Base-by-base conservation (phyloP, 2,888 invertebrate genomes). In the Coelopa pilipes region DNA sequence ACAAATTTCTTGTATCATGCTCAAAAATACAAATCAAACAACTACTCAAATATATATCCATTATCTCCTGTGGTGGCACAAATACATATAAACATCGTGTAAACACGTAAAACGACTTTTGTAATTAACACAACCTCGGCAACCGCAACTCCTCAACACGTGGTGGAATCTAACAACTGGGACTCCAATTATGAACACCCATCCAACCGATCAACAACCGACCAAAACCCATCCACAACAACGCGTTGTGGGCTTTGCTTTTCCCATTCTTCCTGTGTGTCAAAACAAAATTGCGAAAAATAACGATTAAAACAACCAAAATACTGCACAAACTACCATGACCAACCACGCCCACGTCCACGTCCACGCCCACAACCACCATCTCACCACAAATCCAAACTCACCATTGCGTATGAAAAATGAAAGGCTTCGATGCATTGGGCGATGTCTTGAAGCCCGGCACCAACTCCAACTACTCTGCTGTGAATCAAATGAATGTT, bases 361-460 rank as follows among this genome's bases (percentile, higher is more conserved):
- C 19, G 77, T 74, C 19, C 76, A 76, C 74, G 75, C 73, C 74
- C 71, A 74, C 72, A 73, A 76, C 69, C 72, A 76, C 72, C 75
- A 70, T 69, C 46, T 46, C 12, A 2, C 34, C 68, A 57, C 24
- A 62, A 60, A 59, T 66, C 60, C 57, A 70, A 72, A 72, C 19
- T 34, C 34, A 34, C 34, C 57, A 59, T 60, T 47, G 63, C n/a
- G 72, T 75, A 72, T 49, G 62, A 73, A 11, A 68, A 73, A 74
- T 34, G 4, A 75, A 77, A 91, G 92, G 90, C 87, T 93, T 93
- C 88, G 93, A 93, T 89, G 92, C 92, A 82, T 90, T 93, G 88
- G 93, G 92, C 79, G 92, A 92, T 86, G 91, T 93, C 77, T 88
- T 93, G 81, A 91, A 91, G 86, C 92, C 93, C 76, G 89, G 89